phyloP scores from a whole-genome alignment of 1,140 invertebrate species.

The Caerostris darwini region DNA sequence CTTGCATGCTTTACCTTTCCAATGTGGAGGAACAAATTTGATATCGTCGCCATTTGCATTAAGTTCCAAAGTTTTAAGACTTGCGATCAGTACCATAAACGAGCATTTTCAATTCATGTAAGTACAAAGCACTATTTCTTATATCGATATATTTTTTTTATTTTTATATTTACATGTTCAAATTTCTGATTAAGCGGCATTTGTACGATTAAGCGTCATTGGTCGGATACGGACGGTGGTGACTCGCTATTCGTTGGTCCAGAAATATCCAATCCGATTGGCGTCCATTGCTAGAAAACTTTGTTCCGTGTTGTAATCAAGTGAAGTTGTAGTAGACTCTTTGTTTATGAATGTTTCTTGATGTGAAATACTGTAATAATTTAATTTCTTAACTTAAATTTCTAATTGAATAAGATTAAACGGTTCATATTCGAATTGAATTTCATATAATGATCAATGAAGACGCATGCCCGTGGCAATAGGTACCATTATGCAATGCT shows the following conservation, averaged over 20 bases:
- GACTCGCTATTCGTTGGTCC: constrained; percentile 75
- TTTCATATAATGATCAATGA: background rate
- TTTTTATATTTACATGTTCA: background rate
- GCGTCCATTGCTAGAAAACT: constrained; percentile 76
- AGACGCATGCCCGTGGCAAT: background rate
- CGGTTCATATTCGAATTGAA: background rate
- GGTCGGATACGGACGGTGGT: constrained; percentile 59
- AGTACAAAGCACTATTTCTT: background rate
- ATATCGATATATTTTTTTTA: background rate
- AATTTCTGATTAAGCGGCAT: constrained; percentile 67
- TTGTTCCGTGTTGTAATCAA: constrained; percentile 60
- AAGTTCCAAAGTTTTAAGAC: background rate
- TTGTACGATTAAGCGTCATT: constrained; percentile 73
- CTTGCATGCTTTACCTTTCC: background rate
- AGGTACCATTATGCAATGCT: background rate
- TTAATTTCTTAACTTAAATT: too few relatives aligned
- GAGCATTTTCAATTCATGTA: background rate
- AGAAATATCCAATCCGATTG: constrained; percentile 76
- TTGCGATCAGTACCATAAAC: background rate
- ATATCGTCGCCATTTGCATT: background rate
- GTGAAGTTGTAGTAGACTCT: background rate
- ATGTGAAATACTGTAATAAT: background rate
- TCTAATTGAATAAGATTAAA: too few relatives aligned
- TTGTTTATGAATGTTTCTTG: too few relatives aligned
- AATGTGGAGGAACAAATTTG: background rate